Conservation (phyloP, 2,797 vertebrate species). For the Sebastes minor region DNA sequence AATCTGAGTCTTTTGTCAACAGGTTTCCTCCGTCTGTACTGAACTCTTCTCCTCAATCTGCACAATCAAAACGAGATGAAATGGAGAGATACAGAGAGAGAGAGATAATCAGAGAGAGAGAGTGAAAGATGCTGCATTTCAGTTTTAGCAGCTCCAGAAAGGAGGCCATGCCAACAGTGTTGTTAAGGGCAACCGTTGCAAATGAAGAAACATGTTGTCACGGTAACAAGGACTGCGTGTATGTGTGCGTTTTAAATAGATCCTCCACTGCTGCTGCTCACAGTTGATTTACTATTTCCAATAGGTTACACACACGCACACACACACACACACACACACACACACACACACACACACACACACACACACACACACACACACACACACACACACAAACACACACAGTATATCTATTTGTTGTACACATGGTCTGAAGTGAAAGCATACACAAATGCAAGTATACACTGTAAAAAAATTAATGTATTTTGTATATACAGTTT, state of each 20-base stretch:
- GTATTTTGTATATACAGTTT: no score
- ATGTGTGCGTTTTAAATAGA: conserved; percentile 66
- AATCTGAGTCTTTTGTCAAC: not conserved
- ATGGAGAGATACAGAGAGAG: not conserved
- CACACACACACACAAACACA: not conserved
- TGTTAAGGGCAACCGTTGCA: conserved; percentile 75
- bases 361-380: no score
- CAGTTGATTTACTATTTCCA: conserved; percentile 45
- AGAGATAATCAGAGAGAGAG: not conserved
- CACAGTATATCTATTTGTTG: not conserved
- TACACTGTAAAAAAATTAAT: not conserved
- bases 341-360: no score
- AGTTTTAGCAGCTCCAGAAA: conserved; percentile 47
- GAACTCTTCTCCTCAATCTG: not conserved
- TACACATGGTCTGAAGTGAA: not conserved
- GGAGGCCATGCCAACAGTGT: conserved; percentile 66
- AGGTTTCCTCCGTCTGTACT: no score
- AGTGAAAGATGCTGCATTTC: conserved; percentile 27
- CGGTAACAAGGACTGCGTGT: conserved; percentile 59
- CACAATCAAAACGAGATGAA: not conserved
- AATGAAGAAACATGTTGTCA: conserved; percentile 76
- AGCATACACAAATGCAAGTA: not conserved
- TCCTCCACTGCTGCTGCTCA: conserved; percentile 40
- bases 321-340: not conserved
- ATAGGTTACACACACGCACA: conserved; percentile 1